Conservation (phyloP, 2,113 vertebrate species). For the Ctenomys sociabilis region DNA sequence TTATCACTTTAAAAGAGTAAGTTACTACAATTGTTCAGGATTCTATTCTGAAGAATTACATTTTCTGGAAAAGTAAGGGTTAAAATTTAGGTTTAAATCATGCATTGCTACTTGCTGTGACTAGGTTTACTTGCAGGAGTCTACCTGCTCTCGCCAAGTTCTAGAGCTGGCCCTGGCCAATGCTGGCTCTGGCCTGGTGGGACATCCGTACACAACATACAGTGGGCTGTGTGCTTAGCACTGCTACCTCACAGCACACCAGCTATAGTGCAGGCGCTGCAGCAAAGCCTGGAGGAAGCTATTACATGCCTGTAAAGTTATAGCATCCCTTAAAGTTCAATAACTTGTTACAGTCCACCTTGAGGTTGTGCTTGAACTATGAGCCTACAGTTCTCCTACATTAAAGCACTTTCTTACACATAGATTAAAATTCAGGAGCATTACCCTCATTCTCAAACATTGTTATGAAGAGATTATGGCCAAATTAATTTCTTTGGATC, state of each 20-base stretch:
- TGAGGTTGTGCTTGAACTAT: background rate
- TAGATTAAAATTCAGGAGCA: background rate
- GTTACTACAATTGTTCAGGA: background rate
- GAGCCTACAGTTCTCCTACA: background rate
- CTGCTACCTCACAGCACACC: background rate
- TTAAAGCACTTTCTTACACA: background rate
- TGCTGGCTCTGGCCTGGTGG: background rate
- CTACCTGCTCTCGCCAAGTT: background rate
- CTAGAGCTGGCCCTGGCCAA: background rate
- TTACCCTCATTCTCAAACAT: background rate
- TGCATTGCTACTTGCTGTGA: background rate
- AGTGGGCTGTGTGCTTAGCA: too few species aligned
- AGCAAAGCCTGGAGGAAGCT: background rate
- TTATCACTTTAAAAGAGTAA: slow-evolving; percentile 33
- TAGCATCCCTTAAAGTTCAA: background rate
- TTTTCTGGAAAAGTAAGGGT: slow-evolving; percentile 5
- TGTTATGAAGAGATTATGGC: background rate
- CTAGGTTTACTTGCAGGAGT: too few species aligned
- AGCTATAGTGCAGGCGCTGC: background rate
- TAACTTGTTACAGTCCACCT: background rate
- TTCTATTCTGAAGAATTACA: background rate
- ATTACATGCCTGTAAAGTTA: background rate
- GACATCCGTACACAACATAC: background rate
- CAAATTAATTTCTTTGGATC: background rate
- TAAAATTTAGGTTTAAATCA: slow-evolving; percentile 24